Base-by-base conservation (phyloP, 2,797 vertebrate genomes). In the Pitangus sulphuratus region DNA sequence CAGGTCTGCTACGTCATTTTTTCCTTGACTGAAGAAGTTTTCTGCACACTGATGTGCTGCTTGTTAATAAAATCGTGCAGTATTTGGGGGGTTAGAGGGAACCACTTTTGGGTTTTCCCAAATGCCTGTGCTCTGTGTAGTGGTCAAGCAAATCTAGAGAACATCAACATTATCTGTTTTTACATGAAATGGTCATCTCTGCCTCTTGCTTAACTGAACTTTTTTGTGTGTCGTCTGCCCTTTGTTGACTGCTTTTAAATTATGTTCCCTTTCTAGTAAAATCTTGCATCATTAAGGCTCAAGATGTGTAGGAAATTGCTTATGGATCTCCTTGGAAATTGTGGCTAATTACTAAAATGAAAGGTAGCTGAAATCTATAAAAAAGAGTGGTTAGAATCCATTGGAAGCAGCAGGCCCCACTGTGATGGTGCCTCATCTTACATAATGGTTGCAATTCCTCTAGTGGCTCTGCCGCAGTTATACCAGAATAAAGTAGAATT, bases 391-490 rank as follows among this genome's bases (percentile, higher is more conserved):
- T 39, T 39, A 39, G 39, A 39, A 39, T 13, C 47, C 5, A 2
- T n/a, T 84, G 90, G 80, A 81, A 88, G 61, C 56, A 84, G 75
- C 90, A 94, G 83, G 81, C 81, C 90, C 54, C 69, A 80, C 53
- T 87, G 82, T 70, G 69, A n/a, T 87, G 91, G 92, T 95, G 74
- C 74, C 89, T 96, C 50, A 61, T 90, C 64, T 96, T 90, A 82
- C 78, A 53, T 95, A 92, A 92, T 93, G 61, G 79, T 84, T 94
- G 64, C 62, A 66, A 74, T 95, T 97, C 81, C 92, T 93, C 85
- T 80, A 68, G 82, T 91, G 89, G 56, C 62, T 93, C 64, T 93
- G 80, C 65, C 70, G 77, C 95, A 95, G 91, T 95, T 94, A 92
- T 54, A 68, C 64, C 85, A 95, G 82, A 96, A 91, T 86, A 82